Base-by-base conservation (phyloP, 2,113 vertebrate species). In the Cinclus mexicanus region DNA sequence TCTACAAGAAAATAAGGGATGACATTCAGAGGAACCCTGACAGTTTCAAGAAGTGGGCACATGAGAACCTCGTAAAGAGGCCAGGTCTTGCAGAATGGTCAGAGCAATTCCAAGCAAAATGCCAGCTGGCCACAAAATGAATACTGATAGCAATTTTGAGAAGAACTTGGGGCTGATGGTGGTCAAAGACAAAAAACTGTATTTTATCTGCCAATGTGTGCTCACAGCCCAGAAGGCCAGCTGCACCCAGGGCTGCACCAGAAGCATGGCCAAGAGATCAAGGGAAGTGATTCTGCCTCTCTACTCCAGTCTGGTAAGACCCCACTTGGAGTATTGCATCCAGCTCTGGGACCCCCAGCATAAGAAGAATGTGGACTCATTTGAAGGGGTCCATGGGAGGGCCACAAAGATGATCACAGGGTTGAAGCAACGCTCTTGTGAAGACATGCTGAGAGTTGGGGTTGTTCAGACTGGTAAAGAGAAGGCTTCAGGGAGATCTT, bases 241-340 rank as follows among this genome's bases (percentile, higher is more conserved):
- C 11, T 57, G 29, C 53, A 67, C 7, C 12, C 4, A 2, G 14
- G 3, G 24, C 41, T 60, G 67, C 25, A 84, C 11, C 25, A 46
- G 39, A 15, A 69, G 17, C 0, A 0, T 57, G 53, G 13, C 13
- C 29, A 81, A 31, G 13, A 49, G 42, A 26, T 11, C 3, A 7
- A 31, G 7, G 12, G 13, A 49, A 12, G 6, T 12, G 21, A 33
- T 28, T 81, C 31, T 61, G 2, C 18, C 11, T 16, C 35, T 90
- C 55, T 47, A 6, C 53, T 46, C 33, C 4, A 3, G 5, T 81
- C 41, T 47, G 1, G 1, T 28, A 57, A 88, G 25, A 50, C 7
- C 14, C 25, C 13, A 69, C 24, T 42, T 26, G 15, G 10, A 83
- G 13, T 39, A 31, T 2, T 83, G 23, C 1, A 3, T 25, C 4